A percentile compares a stretch with the other conserved stretches of the same genome.
phyloP scores from a whole-genome alignment of 2,113 vertebrate species.

The Hippocampus comes region DNA sequence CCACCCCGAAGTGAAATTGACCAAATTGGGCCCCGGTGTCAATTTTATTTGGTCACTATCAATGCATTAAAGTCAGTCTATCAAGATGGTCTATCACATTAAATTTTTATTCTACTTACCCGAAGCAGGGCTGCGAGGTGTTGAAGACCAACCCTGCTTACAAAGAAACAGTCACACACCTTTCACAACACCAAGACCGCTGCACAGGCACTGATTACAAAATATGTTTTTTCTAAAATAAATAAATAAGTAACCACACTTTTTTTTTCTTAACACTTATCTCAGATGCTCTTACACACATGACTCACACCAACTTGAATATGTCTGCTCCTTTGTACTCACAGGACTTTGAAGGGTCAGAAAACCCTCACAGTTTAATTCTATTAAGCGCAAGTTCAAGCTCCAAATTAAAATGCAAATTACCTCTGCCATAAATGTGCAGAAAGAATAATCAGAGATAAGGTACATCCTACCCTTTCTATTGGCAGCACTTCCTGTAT shows the following conservation, averaged over 20 bases:
- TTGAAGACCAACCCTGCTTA: background rate
- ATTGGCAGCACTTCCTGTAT: slow-evolving; percentile 50
- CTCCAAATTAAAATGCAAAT: slow-evolving; percentile 81
- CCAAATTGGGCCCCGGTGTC: too few relatives aligned
- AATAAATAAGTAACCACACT: background rate
- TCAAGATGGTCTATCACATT: background rate
- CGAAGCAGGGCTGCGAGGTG: too few relatives aligned
- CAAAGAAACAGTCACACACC: background rate
- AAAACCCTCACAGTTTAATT: slow-evolving; percentile 72
- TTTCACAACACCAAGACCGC: background rate
- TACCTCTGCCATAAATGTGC: slow-evolving; percentile 65
- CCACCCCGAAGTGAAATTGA: too few relatives aligned
- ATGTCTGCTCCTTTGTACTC: slow-evolving; percentile 42
- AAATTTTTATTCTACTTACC: background rate
- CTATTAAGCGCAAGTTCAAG: slow-evolving; percentile 74
- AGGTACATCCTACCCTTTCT: slow-evolving; percentile 64
- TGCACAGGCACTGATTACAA: background rate
- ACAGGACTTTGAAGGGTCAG: slow-evolving; percentile 51
- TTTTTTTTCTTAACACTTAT: slow-evolving; percentile 43
- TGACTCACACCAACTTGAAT: slow-evolving; percentile 40
- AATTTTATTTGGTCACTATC: too few relatives aligned
- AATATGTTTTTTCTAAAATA: background rate
- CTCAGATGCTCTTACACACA: slow-evolving; percentile 43
- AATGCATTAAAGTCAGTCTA: too few relatives aligned
- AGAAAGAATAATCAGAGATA: slow-evolving; percentile 66